Evolutionary conservation across 2,888 invertebrate genomes (phyloP), one percentile per base, ranked within the genome.

Genomic region (Phasia obesa): DNA sequence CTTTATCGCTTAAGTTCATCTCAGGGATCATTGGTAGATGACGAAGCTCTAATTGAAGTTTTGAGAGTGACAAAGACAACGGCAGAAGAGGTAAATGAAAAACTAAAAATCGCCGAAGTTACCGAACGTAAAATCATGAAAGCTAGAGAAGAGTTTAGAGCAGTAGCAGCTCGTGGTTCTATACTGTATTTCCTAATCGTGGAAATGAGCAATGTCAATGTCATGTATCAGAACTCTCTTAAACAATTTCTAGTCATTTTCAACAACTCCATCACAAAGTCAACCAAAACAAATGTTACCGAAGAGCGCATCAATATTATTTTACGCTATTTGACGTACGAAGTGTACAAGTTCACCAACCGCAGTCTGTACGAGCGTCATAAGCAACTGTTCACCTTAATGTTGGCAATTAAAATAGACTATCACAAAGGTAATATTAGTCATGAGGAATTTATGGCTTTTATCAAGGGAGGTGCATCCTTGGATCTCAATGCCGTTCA

Each of bases 401-500:
- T 99, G 95, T 93, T 99, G 91, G 98, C 97, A 0, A 96, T 99
- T 93, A 99, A 99, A 92, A 97, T 99, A 85, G 98, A 98, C 90
- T 94, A 97, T 85, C 95, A 97, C 86, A 94, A 95, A 55, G 95
- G 94, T 0, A 92, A 94, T 47, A 96, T 99, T 84, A 95, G 95
- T 0, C 97, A 97, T 87, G 96, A 96, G 57, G 98, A 99, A 91
- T 99, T 99, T 90, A 95, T 97, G 94, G 95, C 96, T 0, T 97
- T 99, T 87, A 98, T 99, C 76, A 99, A 99, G 92, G 98, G 98
- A 42, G 98, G 98, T 0, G 98, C 98, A 11, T 98, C 98, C 0
- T 91, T 98, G 78, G 98, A 98, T 90, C 92, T 98, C 70, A 98
- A 98, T 91, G 97, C 97, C 3, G 98, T 98, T 0, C 93, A 94